A percentile compares a stretch with the other conserved stretches of the same genome.
phyloP scores from a whole-genome alignment of 2,888 invertebrate genomes.

The Harpalus rufipes region DNA sequence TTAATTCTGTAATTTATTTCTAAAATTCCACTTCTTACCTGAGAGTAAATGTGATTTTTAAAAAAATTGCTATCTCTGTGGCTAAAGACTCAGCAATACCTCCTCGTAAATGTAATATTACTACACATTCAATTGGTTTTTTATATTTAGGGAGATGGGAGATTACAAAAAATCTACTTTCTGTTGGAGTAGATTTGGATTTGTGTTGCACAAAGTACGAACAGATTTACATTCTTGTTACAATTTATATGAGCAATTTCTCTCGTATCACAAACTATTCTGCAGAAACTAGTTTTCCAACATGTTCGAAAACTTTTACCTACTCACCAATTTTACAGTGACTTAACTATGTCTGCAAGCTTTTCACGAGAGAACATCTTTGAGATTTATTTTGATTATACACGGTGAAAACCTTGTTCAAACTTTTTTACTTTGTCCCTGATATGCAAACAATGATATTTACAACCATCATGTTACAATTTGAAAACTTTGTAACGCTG shows the following conservation, averaged over 20 bases:
- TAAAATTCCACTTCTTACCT: too few species aligned
- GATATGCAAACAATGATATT: background rate
- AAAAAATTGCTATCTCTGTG: too few species aligned
- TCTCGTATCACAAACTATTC: conserved; percentile 1
- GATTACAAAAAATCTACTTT: too few species aligned
- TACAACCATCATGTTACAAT: background rate
- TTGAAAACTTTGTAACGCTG: background rate
- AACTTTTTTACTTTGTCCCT: conserved; percentile 3
- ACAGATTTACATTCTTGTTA: background rate
- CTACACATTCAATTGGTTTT: too few species aligned
- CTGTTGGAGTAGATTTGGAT: background rate
- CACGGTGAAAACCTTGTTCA: background rate
- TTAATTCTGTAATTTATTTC: too few species aligned
- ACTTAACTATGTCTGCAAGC: conserved; percentile 5
- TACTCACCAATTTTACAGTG: conserved; percentile 1
- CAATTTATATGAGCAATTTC: conserved; percentile 6
- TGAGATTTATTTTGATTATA: conserved; percentile 3
- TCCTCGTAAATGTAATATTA: too few species aligned
- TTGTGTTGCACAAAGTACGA: background rate
- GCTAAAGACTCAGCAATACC: too few species aligned
- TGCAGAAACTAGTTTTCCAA: conserved; percentile 5
- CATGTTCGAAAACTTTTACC: background rate
- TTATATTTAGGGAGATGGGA: too few species aligned
- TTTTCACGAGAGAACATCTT: background rate
- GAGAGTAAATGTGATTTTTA: too few species aligned